Base-by-base conservation (phyloP, 2,888 invertebrate genomes). In the Ypsolopha sequella region DNA sequence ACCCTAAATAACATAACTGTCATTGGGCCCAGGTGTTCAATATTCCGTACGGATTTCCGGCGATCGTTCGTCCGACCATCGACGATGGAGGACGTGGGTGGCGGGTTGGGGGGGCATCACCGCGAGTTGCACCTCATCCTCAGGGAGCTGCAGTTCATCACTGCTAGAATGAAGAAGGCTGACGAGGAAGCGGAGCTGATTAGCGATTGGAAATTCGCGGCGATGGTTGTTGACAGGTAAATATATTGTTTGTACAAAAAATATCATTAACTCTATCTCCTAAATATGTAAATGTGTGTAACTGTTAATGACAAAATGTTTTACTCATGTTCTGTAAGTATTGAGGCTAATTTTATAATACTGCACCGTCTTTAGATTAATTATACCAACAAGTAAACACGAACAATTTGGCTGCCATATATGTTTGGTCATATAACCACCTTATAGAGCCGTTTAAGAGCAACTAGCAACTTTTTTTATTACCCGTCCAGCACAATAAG, bases 161-260 rank as follows among this genome's bases (percentile, higher is more conserved):
- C 98, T 41, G 91, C 92, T 63, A 92, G 96, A 67, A 95, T 98
- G 94, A 93, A 94, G 78, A 95, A 96, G 78, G 94, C 96, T 52
- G 98, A 98, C 72, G 95, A 96, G 67, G 96, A 96, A 72, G 93
- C 94, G 53, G 97, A 97, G 75, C 89, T 95, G 61, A 96, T 96
- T 66, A 96, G 94, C 82, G 98, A 98, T 80, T 98, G 98, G 98
- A 97, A 97, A 80, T 98, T 98, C 78, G 98, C 98, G 53, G 98
- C 97, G 60, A 97, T 98, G 96, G 98, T 98, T 75, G 96, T 98
- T 75, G 98, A 98, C 88, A 93, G 96, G 89, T 91, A 58, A 73
- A 63, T 55, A n/a, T 35, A 43, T 52, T 43, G 0, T 11, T 46
- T 33, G n/a, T n/a, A 13, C 3, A n/a, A n/a, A 24, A 45, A 45